Percentiles rank a stretch among this genome's conserved stretches.
phyloP scores from a whole-genome alignment of 2,888 invertebrate species.

The Parapristionchus giblindavisi region DNA sequence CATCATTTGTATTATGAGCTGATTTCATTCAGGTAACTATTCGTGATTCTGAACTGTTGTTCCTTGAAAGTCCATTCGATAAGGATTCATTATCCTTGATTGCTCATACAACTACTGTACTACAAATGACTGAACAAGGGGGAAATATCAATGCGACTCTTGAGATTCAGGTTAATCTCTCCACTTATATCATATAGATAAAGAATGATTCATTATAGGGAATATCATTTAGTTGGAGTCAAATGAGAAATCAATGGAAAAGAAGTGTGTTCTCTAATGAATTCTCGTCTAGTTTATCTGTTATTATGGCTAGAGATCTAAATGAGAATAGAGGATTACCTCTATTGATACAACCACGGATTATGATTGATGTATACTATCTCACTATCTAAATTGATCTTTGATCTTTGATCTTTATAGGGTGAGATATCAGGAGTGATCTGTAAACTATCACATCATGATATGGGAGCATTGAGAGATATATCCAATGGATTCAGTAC shows the following conservation, averaged over 20 bases:
- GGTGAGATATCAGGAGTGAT: constrained; percentile 15
- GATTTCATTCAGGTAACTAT: constrained; percentile 69
- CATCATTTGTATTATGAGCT: neutral
- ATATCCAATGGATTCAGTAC: constrained; percentile 4
- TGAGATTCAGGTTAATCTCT: constrained; percentile 54
- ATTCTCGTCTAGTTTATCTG: constrained; percentile 57
- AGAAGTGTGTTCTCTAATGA: constrained; percentile 62
- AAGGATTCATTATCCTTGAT: constrained; percentile 93
- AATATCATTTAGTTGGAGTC: constrained; percentile 59
- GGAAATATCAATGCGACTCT: constrained; percentile 57
- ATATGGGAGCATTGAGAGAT: constrained; percentile 24
- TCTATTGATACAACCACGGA: constrained; percentile 9
- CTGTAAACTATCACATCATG: constrained; percentile 31
- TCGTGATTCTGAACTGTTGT: constrained; percentile 91
- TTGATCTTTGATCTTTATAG: neutral
- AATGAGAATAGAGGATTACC: constrained; percentile 8
- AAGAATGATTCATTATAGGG: constrained; percentile 31
- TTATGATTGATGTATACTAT: neutral
- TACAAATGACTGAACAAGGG: constrained; percentile 57
- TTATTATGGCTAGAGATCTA: constrained; percentile 36
- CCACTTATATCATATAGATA: no score
- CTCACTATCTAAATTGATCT: neutral
- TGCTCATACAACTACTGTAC: constrained; percentile 60
- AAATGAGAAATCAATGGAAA: constrained; percentile 56
- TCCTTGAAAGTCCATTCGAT: constrained; percentile 88